A percentile compares a stretch with the other conserved stretches of the same genome.
phyloP scores from a whole-genome alignment of 2,113 vertebrate species.

The Callithrix jacchus region DNA sequence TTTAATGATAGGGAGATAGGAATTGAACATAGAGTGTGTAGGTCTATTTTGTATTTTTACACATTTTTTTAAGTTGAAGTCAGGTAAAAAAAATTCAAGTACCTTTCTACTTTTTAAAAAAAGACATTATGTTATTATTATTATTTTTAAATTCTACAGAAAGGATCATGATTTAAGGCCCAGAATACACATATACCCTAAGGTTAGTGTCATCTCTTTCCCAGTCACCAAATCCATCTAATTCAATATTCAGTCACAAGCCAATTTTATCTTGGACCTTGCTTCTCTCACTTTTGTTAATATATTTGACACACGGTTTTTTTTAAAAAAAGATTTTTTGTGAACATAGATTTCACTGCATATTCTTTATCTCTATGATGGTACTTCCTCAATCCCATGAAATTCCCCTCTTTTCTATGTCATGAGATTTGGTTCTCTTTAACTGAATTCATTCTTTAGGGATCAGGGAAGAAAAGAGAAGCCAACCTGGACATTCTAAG shows the following conservation, averaged over 20 bases:
- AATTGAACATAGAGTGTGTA: background rate
- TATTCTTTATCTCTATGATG: background rate
- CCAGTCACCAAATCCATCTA: background rate
- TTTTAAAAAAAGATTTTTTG: background rate
- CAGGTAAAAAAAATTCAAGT: constrained; percentile 5
- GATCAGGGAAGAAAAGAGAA: background rate
- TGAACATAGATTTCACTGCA: background rate
- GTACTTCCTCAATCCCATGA: background rate
- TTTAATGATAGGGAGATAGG: background rate
- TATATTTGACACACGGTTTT: background rate
- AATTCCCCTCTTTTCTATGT: background rate
- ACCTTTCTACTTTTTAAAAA: background rate
- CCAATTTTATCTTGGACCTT: background rate
- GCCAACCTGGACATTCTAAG: background rate
- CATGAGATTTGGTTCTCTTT: background rate
- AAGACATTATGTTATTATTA: background rate
- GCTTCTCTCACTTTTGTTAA: background rate
- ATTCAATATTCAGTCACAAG: background rate
- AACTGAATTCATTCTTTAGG: background rate
- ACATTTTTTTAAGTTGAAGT: background rate
- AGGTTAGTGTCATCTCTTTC: background rate
- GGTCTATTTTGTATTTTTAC: background rate
- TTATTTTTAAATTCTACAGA: background rate
- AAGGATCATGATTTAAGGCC: background rate
- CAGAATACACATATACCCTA: background rate